phyloP scores from a whole-genome alignment of 2,113 vertebrate species.

The Anolis carolinensis region DNA sequence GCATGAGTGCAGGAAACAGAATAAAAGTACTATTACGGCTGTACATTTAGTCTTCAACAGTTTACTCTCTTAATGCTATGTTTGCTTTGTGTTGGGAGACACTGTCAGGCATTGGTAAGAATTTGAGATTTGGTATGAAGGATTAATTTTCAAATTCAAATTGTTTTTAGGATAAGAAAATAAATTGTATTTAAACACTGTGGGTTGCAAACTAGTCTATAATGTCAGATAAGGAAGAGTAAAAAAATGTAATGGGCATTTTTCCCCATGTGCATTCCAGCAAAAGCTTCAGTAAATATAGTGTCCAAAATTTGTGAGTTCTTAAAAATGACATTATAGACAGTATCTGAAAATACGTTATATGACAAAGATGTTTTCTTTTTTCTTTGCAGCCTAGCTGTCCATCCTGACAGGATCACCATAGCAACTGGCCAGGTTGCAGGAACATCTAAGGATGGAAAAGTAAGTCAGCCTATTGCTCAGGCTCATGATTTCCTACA shows the following conservation, averaged over 20 bases:
- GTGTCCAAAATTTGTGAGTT: fast-evolving
- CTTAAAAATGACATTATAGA: conserved; percentile 10
- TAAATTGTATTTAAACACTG: not conserved
- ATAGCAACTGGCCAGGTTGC: conserved; percentile 98
- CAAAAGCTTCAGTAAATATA: not conserved
- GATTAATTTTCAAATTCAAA: not conserved
- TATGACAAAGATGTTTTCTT: conserved; percentile 13
- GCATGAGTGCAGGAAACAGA: not conserved
- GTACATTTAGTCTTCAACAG: not conserved
- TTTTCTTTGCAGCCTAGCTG: conserved; percentile 84
- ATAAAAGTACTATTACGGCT: not conserved
- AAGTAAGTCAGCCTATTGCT: conserved; percentile 81
- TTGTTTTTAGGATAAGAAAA: not conserved
- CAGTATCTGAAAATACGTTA: conserved; percentile 17
- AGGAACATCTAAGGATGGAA: conserved; percentile 95
- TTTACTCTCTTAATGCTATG: not conserved
- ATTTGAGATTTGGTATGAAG: not conserved
- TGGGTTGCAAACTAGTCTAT: not conserved
- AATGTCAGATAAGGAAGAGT: not conserved
- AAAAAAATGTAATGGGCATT: not conserved
- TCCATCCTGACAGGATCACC: conserved; percentile 98
- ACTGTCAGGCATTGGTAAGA: not conserved
- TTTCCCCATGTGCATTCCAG: not conserved
- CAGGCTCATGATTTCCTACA: not conserved
- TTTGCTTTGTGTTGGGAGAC: not conserved